Evolutionary conservation across 2,113 vertebrate genomes (phyloP).

Genomic region (Apteryx mantelli): DNA sequence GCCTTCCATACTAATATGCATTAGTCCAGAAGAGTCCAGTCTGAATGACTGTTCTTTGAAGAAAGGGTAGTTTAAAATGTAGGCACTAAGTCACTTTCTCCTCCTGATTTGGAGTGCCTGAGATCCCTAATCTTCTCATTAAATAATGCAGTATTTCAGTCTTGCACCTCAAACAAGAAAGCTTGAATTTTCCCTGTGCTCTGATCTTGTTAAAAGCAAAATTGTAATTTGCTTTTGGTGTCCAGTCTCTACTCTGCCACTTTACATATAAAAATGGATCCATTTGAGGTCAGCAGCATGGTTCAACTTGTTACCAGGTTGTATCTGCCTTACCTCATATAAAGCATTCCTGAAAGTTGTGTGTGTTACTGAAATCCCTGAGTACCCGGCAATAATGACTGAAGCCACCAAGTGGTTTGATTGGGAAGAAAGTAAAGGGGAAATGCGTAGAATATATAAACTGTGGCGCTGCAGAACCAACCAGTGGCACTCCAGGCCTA

Average conservation of each 20-base stretch:
- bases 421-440: background rate
- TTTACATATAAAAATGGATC: background rate
- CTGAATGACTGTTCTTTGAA: background rate
- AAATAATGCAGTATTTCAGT: background rate
- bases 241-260: background rate
- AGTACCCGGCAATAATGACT: too few species aligned
- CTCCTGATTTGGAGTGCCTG: background rate
- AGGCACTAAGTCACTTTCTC: background rate
- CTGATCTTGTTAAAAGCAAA: background rate
- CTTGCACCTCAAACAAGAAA: background rate
- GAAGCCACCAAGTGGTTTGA: background rate
- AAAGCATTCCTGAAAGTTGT: background rate
- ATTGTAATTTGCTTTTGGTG: background rate
- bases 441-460: background rate
- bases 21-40: background rate
- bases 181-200: background rate
- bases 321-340: background rate
- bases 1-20: accelerated
- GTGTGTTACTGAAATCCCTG: accelerated
- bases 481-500: background rate
- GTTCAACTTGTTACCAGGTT: background rate
- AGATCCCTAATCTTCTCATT: background rate
- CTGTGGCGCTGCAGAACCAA: background rate
- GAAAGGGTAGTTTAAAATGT: background rate
- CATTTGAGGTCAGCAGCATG: accelerated